Evolutionary conservation across 1,140 invertebrate species (phyloP), one percentile per base, ranked within the genome.

Genomic region (Nebria ingens): DNA sequence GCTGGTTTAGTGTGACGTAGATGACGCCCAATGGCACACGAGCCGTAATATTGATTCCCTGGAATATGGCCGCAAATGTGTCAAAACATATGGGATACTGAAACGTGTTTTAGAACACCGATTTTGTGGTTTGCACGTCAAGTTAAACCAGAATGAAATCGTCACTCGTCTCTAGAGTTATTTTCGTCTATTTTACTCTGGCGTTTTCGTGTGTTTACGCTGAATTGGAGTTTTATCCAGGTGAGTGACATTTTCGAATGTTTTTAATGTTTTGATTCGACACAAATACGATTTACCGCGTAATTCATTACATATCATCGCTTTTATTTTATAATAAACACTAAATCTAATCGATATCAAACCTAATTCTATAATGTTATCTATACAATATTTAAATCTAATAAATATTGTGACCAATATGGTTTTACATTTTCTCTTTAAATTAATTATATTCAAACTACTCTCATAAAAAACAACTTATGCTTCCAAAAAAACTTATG

Each of bases 21-120:
- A 55, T 12, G 22, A 19, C 53, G 45, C 12, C 42, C 21, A 49
- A 23, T 51, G 45, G 54, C 45, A 51, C 20, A 49, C 49, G 19
- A 22, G 49, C 42, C 21, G 50, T 11, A 25, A 12, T 56, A 56
- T 56, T 22, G 54, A 56, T 56, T 56, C 15, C 19, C 19, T 20
- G 25, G 40, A 25, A 23, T 21, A 55, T 51, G 20, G 51, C 51
- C 42, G 54, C 54, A 56, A 49, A 51, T 42, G 54, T 51, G 54
- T 56, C 40, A 56, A 50, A 56, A 56, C 54, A 56, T 56, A 56
- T 56, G 54, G 54, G 51, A 49, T 56, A n/a, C n/a, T n/a, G n/a
- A n/a, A n/a, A n/a, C n/a, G n/a, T n/a, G n/a, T n/a, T n/a, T n/a
- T n/a, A n/a, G n/a, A n/a, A n/a, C n/a, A n/a, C n/a, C n/a, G n/a